These are phyloP conservation scores for Cotesia glomerata DNA, from an alignment of 1,140 invertebrate species.

Conservation along the genomic window DNA sequence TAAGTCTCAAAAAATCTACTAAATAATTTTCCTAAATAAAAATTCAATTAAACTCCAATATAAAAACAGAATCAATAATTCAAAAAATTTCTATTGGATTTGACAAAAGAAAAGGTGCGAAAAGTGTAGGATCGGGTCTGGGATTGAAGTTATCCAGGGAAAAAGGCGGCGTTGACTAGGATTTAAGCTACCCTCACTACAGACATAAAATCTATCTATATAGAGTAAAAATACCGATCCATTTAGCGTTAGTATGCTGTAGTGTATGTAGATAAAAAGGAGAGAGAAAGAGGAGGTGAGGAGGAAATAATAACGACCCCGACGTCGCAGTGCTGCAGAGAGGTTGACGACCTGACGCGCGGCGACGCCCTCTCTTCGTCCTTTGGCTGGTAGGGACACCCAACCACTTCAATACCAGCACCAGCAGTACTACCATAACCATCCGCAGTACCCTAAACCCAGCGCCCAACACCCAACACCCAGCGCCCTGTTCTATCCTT, in stretches of 20 bases:
- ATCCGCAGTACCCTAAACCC: constrained; percentile 17
- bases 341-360: constrained; percentile 60
- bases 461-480: background rate
- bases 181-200: constrained; percentile 12
- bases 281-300: constrained; percentile 27
- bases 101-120: background rate
- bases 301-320: constrained; percentile 61
- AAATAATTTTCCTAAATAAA: too few species aligned
- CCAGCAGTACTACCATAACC: background rate
- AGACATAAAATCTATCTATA: too few species aligned
- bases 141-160: background rate
- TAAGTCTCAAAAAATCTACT: too few species aligned
- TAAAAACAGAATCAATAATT: too few species aligned
- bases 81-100: background rate
- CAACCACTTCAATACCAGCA: too few species aligned
- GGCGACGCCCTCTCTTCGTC: constrained; percentile 52
- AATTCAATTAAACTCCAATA: too few species aligned
- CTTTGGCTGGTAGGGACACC: constrained; percentile 17
- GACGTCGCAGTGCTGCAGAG: constrained; percentile 60
- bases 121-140: background rate
- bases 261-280: constrained; percentile 8
- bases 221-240: too few species aligned
- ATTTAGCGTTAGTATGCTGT: background rate
- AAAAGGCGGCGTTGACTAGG: constrained; percentile 8
- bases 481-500: background rate